Percentiles rank a stretch among this genome's conserved stretches.
Evolutionary conservation across 2,113 vertebrate genomes (phyloP).

Genomic region (Entelurus aequoreus): DNA sequence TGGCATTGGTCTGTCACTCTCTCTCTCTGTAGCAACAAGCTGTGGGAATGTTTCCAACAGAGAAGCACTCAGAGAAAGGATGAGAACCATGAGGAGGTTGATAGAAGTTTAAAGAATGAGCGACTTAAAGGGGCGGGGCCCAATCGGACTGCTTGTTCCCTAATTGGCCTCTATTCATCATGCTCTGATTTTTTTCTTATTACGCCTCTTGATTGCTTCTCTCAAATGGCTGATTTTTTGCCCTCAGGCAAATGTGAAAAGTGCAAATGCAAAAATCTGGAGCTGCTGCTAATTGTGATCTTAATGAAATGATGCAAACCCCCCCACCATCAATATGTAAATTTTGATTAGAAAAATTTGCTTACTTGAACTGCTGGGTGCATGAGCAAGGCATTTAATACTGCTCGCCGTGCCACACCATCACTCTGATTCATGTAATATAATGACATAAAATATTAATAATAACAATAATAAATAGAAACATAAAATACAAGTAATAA

Average conservation of each 20-base stretch:
- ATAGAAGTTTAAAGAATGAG: background rate
- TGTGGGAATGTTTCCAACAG: conserved; percentile 2
- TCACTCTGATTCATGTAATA: too few species aligned
- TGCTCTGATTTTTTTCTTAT: conserved; percentile 34
- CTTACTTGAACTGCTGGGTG: too few species aligned
- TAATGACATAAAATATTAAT: too few species aligned
- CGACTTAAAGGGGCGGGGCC: conserved; percentile 1
- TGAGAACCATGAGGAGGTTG: conserved; percentile 23
- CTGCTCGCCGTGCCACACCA: too few species aligned
- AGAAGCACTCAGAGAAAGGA: conserved; percentile 27
- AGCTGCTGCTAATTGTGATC: too few species aligned
- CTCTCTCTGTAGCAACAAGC: conserved; percentile 36
- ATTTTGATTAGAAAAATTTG: too few species aligned
- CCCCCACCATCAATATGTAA: too few species aligned
- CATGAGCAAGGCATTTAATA: too few species aligned
- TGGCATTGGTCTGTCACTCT: conserved; percentile 14
- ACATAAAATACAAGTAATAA: too few species aligned
- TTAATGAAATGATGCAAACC: too few species aligned
- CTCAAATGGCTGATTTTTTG: conserved; percentile 50
- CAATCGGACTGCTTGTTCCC: conserved; percentile 22
- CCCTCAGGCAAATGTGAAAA: conserved; percentile 40
- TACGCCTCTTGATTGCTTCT: conserved; percentile 58
- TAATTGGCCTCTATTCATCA: background rate
- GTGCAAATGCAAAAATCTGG: background rate
- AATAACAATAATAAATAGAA: too few species aligned